Percentiles rank a stretch among this genome's conserved stretches.
Conservation (phyloP, 2,888 invertebrate genomes). For the Patella pellucida region DNA sequence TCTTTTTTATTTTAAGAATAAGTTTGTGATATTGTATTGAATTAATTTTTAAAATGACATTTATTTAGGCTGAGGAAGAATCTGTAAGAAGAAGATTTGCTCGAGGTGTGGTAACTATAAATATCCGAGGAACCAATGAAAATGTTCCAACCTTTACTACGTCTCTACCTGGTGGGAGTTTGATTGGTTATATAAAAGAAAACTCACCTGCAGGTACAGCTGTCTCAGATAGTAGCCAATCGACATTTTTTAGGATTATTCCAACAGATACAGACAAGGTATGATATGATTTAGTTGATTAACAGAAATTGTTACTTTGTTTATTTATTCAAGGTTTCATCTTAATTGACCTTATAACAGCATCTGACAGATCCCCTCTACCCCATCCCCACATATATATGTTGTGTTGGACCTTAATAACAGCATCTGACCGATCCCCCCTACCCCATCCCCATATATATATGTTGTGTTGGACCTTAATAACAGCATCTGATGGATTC, state of each 20-base stretch:
- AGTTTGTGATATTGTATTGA: too few relatives aligned
- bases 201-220: constrained; percentile 46
- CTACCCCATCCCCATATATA: too few relatives aligned
- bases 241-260: constrained; percentile 39
- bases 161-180: constrained; percentile 28
- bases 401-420: too few relatives aligned
- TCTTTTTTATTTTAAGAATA: constrained; percentile 11
- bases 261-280: constrained; percentile 60
- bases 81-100: constrained; percentile 39
- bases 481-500: too few relatives aligned
- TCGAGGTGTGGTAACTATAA: constrained; percentile 47
- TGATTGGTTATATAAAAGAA: constrained; percentile 53
- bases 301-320: neutral
- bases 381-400: too few relatives aligned
- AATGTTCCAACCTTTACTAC: constrained; percentile 47
- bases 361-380: too few relatives aligned
- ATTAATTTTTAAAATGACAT: too few relatives aligned
- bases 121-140: constrained; percentile 47
- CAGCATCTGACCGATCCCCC: too few relatives aligned
- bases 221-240: constrained; percentile 31
- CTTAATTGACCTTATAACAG: too few relatives aligned
- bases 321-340: too few relatives aligned
- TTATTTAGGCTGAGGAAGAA: constrained; percentile 46
- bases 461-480: too few relatives aligned
- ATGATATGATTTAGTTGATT: constrained; percentile 26